Conservation (phyloP, 2,888 invertebrate genomes). For the Parelbella ahira region DNA sequence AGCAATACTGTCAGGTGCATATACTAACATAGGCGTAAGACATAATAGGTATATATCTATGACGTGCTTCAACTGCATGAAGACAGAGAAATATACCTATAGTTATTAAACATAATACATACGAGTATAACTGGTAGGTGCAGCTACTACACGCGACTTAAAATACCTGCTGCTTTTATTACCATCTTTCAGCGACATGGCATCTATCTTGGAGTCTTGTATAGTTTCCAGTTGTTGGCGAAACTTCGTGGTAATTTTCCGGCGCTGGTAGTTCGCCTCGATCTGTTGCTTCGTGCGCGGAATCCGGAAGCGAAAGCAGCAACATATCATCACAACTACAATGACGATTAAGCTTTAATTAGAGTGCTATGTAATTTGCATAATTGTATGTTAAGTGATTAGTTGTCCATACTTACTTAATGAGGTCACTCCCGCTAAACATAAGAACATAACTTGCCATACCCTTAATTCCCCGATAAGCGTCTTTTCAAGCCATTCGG, state of each 20-base stretch:
- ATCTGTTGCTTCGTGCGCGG: conserved; percentile 97
- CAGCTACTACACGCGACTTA: no score
- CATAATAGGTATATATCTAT: no score
- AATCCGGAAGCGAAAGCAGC: conserved; percentile 93
- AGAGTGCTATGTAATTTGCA: no score
- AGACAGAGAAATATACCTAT: no score
- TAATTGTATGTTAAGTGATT: no score
- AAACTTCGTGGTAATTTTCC: conserved; percentile 91
- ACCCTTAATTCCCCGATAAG: conserved; percentile 85
- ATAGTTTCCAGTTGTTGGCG: conserved; percentile 89
- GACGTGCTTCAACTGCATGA: no score
- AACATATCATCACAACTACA: conserved; percentile 91
- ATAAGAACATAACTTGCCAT: conserved; percentile 90
- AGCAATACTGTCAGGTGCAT: no score
- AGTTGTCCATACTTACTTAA: conserved; percentile 75
- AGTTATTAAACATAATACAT: no score
- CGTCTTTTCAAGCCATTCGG: conserved; percentile 87
- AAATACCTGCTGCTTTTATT: no score
- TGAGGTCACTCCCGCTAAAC: conserved; percentile 82
- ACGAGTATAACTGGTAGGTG: no score
- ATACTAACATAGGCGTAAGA: no score
- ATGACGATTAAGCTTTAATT: no score
- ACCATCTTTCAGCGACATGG: conserved; percentile 88
- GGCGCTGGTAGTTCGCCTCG: conserved; percentile 93
- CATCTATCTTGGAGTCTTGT: conserved; percentile 92